Conservation (phyloP, 2,113 vertebrate genomes). For the Ciconia boyciana region DNA sequence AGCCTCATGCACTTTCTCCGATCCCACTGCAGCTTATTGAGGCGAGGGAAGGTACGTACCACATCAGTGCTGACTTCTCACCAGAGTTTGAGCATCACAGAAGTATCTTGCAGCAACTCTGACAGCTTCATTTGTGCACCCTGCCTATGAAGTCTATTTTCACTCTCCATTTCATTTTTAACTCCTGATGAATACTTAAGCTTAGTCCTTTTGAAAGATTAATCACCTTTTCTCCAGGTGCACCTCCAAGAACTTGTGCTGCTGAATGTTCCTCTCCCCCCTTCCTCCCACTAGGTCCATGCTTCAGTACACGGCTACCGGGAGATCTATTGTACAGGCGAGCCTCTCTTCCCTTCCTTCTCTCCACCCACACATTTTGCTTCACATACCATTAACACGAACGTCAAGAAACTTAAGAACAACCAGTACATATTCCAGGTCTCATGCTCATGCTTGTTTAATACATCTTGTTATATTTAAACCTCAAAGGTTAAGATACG, state of each 20-base stretch:
- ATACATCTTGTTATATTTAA: background rate
- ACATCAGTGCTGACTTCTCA: accelerated
- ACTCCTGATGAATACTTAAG: background rate
- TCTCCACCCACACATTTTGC: background rate
- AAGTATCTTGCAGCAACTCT: background rate
- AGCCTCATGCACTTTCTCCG: background rate
- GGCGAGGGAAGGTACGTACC: background rate
- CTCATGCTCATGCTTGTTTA: conserved; percentile 24
- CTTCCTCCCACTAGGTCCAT: accelerated
- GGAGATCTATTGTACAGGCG: background rate
- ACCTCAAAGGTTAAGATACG: background rate
- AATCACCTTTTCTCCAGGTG: background rate
- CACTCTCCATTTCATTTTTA: background rate
- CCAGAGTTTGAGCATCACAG: background rate
- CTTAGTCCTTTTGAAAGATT: background rate
- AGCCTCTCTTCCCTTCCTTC: background rate
- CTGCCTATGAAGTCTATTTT: background rate
- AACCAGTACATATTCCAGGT: background rate
- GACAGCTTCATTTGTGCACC: background rate
- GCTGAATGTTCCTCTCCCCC: background rate
- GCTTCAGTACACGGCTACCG: accelerated
- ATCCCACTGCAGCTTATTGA: background rate
- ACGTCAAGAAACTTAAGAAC: background rate
- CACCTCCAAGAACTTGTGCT: background rate
- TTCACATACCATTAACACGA: background rate